These are phyloP conservation scores for Numenius arquata DNA, from an alignment of 2,113 vertebrate genomes.

Conservation along the genomic window DNA sequence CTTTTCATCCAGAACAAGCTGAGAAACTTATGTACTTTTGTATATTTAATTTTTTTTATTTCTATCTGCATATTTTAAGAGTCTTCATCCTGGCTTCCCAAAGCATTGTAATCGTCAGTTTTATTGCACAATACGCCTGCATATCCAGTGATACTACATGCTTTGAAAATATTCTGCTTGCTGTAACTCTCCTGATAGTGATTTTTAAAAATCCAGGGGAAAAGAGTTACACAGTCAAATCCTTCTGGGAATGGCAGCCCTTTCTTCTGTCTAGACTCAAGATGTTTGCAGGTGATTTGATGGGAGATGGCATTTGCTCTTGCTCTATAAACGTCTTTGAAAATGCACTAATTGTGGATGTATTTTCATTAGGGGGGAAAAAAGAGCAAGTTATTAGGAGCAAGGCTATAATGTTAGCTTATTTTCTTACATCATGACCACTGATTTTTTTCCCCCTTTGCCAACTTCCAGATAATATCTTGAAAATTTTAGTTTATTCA, in stretches of 20 bases:
- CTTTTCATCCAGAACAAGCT: neutral
- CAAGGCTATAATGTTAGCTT: neutral
- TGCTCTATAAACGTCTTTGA: neutral
- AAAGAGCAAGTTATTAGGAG: neutral
- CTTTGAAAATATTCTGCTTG: neutral
- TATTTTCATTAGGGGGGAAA: neutral
- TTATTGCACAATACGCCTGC: neutral
- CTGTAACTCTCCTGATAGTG: neutral
- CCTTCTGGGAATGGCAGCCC: neutral
- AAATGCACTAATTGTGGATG: neutral
- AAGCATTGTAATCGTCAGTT: neutral
- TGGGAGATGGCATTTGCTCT: conserved; percentile 23
- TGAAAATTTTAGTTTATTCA: neutral
- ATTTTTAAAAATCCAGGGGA: neutral
- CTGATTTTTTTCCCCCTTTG: neutral
- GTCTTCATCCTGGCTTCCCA: neutral
- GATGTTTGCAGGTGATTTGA: conserved; percentile 14
- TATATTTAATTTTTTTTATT: neutral
- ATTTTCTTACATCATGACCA: neutral
- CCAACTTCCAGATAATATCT: neutral
- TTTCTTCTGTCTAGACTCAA: conserved; percentile 19
- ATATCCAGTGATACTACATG: neutral
- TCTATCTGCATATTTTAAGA: neutral
- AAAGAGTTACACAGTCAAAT: neutral
- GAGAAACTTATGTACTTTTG: neutral